These are phyloP conservation scores for Caenorhabditis sp. DNA, from an alignment of 2,888 invertebrate genomes.

Conservation along the genomic window DNA sequence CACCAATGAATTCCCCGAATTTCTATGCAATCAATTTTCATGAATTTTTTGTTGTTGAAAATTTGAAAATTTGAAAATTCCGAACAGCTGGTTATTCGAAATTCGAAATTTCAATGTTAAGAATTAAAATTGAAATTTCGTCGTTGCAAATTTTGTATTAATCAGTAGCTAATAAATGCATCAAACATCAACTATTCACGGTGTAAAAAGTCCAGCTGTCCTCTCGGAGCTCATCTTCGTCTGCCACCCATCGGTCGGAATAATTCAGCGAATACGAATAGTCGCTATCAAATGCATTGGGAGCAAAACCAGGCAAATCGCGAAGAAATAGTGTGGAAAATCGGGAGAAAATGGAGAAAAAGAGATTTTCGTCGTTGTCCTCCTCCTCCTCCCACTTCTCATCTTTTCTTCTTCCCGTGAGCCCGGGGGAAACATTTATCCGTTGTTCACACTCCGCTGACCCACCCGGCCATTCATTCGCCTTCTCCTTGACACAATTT, in stretches of 20 bases:
- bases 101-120: not conserved
- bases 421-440: conserved; percentile 10
- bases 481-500: not conserved
- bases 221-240: no score
- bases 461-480: not conserved
- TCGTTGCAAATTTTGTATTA: not conserved
- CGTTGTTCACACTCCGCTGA: not conserved
- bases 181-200: conserved; percentile 13
- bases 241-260: no score
- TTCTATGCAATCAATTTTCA: no score
- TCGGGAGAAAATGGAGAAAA: not conserved
- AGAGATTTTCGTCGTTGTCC: not conserved
- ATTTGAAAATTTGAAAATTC: no score
- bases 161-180: conserved; percentile 7
- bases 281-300: conserved; percentile 46
- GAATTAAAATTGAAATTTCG: no score
- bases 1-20: no score
- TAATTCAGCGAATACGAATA: conserved; percentile 31
- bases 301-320: not conserved
- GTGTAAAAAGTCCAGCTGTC: conserved; percentile 30
- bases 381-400: conserved; percentile 9
- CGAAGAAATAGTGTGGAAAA: not conserved
- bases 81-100: no score
- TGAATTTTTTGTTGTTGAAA: no score
- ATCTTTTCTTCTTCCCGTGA: no score